phyloP scores from a whole-genome alignment of 2,113 vertebrate species.

The Cyphomyrus plagiostoma region DNA sequence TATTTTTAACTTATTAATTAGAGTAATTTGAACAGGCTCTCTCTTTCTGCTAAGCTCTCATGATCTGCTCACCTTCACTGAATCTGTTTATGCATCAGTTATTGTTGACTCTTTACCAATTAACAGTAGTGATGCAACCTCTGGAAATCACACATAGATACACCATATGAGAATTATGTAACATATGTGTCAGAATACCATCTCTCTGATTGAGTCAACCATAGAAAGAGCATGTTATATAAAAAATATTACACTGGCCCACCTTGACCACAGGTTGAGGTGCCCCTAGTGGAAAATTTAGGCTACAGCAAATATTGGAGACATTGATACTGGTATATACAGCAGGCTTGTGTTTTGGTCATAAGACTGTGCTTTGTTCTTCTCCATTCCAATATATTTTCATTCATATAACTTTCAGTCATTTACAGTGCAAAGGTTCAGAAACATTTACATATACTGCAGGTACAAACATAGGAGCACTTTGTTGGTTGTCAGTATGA shows the following conservation, averaged over 20 bases:
- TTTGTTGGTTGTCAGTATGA: neutral
- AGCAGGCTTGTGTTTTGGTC: neutral
- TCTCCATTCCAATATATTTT: neutral
- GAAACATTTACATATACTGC: neutral
- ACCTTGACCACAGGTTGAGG: neutral
- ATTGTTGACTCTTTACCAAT: neutral
- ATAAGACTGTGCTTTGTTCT: neutral
- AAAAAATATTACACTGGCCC: neutral
- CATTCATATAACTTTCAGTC: neutral
- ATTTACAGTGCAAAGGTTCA: neutral
- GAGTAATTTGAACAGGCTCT: neutral
- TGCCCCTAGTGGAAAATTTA: neutral
- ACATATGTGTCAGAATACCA: neutral
- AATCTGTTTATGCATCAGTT: neutral
- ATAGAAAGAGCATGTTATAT: neutral
- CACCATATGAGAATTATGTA: neutral
- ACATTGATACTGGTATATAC: neutral
- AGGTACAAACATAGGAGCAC: neutral
- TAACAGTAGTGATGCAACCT: neutral
- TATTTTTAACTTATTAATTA: neutral
- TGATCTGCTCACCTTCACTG: neutral
- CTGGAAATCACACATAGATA: neutral
- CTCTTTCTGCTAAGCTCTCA: neutral
- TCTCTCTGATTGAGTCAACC: neutral
- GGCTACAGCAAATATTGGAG: neutral